A percentile compares a stretch with the other conserved stretches of the same genome.
These are phyloP conservation scores for Sebastes elongatus DNA, from an alignment of 2,797 vertebrate genomes.

Conservation along the genomic window DNA sequence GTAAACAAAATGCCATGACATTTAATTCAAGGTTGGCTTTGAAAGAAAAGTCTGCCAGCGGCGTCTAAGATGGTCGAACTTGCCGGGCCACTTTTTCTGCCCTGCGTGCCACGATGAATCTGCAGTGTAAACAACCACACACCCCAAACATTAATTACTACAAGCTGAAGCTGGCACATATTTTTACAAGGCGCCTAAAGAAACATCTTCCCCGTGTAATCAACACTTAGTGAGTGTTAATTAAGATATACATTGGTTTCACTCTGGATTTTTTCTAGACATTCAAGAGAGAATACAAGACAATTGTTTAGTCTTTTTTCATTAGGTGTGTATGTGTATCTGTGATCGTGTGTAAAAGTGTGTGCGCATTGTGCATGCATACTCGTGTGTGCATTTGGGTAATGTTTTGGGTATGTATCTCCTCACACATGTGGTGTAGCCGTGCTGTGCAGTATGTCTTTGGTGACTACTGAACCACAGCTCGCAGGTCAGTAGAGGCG, in stretches of 20 bases:
- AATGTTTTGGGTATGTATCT: slow-evolving; percentile 29
- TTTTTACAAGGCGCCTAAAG: slow-evolving; percentile 18
- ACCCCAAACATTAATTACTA: slow-evolving; percentile 24
- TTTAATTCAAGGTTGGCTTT: slow-evolving; percentile 18
- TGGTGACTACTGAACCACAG: slow-evolving; percentile 66
- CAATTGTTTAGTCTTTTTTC: not conserved
- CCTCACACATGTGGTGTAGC: slow-evolving; percentile 15
- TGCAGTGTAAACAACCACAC: slow-evolving; percentile 47
- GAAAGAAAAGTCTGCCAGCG: slow-evolving; percentile 1
- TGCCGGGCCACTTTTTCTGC: slow-evolving; percentile 19
- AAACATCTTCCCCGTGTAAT: slow-evolving; percentile 18
- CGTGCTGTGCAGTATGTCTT: slow-evolving; percentile 47
- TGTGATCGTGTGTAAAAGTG: not conserved
- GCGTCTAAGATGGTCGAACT: not conserved
- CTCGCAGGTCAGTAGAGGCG: slow-evolving; percentile 65
- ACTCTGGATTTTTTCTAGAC: slow-evolving; percentile 1
- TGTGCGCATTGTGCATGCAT: not conserved
- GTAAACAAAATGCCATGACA: not conserved
- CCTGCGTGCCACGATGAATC: slow-evolving; percentile 12
- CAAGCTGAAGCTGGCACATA: not conserved
- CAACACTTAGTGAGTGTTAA: slow-evolving; percentile 9
- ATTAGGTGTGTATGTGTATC: not conserved
- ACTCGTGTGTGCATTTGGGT: not conserved
- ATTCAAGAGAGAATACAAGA: not conserved
- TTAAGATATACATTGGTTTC: not conserved